Evolutionary conservation across 2,888 invertebrate species (phyloP).

Genomic region (Zhuqinia jingwanae): DNA sequence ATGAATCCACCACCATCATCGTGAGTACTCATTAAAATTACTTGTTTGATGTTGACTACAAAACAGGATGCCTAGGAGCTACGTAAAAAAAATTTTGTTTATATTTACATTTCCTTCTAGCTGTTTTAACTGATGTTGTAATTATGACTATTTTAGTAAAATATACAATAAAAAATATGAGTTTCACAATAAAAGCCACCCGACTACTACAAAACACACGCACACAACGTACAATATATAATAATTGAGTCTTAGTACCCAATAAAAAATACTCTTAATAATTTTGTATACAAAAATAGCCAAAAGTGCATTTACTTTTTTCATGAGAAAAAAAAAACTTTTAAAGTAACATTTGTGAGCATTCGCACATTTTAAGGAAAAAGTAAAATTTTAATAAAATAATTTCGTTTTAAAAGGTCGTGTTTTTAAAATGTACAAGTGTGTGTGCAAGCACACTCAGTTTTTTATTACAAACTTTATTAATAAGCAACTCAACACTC

Average conservation of each 20-base stretch:
- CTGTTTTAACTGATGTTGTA: not conserved
- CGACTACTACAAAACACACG: not conserved
- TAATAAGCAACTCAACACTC: not conserved
- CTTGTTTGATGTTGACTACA: conserved; percentile 40
- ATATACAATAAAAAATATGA: too few species aligned
- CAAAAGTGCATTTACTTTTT: too few species aligned
- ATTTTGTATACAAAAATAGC: too few species aligned
- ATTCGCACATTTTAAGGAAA: too few species aligned
- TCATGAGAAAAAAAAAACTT: too few species aligned
- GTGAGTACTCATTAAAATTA: conserved; percentile 62
- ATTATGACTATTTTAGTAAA: conserved; percentile 30
- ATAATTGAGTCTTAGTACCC: too few species aligned
- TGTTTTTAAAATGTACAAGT: conserved; percentile 19
- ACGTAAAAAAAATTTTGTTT: not conserved
- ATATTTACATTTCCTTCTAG: conserved; percentile 42
- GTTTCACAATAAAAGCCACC: conserved; percentile 42
- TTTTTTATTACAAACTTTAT: not conserved
- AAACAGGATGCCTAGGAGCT: too few species aligned
- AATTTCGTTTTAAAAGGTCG: not conserved
- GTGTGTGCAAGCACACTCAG: not conserved
- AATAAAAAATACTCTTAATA: too few species aligned
- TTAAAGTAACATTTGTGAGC: too few species aligned
- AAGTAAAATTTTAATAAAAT: not conserved
- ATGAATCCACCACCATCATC: conserved; percentile 19
- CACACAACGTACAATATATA: too few species aligned